Base-by-base conservation (phyloP, 2,888 invertebrate genomes). In the Allophyes oxyacanthae region DNA sequence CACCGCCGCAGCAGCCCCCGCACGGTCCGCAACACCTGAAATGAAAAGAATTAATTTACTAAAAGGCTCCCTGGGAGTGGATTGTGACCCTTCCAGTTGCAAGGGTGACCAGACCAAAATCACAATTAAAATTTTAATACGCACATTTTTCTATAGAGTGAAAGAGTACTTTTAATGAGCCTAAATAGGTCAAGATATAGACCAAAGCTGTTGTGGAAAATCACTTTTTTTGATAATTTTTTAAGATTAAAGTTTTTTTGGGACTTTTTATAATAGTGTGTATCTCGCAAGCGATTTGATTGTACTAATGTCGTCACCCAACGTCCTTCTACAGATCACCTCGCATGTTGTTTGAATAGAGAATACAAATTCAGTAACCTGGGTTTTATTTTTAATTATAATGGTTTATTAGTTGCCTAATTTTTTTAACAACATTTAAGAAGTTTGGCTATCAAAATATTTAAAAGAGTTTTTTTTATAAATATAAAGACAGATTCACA, bases 1-100 rank as follows among this genome's bases (percentile, higher is more conserved):
- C 78, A 52, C 86, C 82, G 58, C 83, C 77, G 45, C 79, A 75
- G 71, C 90, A 87, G 68, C 89, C 66, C 15, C 67, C 83, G 56
- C 83, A 82, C 38, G 75, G 71, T 74, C 89, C 88, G 76, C 89
- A 82, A 69, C 81, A 89, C 88, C 90, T 89, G 81, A 1, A 63
- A 11, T 14, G 2, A 30, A 20, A 15, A 14, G 14, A 7, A 6
- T 4, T 11, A 6, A 6, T 9, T 8, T 28, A n/a, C n/a, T n/a
- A n/a, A n/a, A n/a, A n/a, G n/a, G n/a, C n/a, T n/a, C n/a, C n/a
- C n/a, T n/a, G n/a, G n/a, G n/a, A n/a, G n/a, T n/a, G n/a, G n/a
- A n/a, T n/a, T n/a, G n/a, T n/a, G n/a, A n/a, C n/a, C n/a, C n/a
- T n/a, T n/a, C n/a, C n/a, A n/a, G n/a, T n/a, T n/a, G n/a, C n/a